Evolutionary conservation across 2,113 vertebrate species (phyloP).

Genomic region (Sander vitreus): DNA sequence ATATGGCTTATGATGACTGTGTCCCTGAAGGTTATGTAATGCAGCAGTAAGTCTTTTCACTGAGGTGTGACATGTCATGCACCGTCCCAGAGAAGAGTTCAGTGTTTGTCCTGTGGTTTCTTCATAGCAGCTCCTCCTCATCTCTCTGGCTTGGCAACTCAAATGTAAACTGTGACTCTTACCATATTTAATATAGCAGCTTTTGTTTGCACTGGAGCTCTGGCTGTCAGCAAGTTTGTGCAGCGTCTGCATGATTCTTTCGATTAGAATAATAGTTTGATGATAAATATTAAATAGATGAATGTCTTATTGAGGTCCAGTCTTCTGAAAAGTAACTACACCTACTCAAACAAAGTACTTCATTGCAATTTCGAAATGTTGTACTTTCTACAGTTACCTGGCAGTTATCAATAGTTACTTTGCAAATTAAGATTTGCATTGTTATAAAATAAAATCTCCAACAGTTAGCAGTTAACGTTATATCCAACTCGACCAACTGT

Average conservation of each 20-base stretch:
- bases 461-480: neutral
- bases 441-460: neutral
- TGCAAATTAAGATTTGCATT: neutral
- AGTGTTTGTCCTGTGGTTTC: constrained; percentile 40
- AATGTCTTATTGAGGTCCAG: neutral
- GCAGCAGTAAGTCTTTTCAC: constrained; percentile 52
- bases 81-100: constrained; percentile 27
- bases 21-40: constrained; percentile 55
- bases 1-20: constrained; percentile 33
- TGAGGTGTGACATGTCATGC: constrained; percentile 59
- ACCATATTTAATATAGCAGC: neutral
- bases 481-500: neutral
- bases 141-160: constrained; percentile 26
- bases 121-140: constrained; percentile 37
- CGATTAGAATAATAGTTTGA: neutral
- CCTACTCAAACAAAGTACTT: neutral
- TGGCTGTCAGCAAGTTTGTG: neutral
- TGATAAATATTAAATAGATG: neutral
- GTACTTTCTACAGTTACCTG: neutral
- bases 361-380: neutral
- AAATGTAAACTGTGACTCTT: constrained; percentile 31
- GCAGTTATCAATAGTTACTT: neutral
- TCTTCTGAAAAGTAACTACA: neutral
- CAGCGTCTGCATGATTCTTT: neutral
- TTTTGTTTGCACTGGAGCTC: constrained; percentile 16